Base-by-base conservation (phyloP, 1,140 invertebrate genomes). In the Daktulosphaira vitifoliae region DNA sequence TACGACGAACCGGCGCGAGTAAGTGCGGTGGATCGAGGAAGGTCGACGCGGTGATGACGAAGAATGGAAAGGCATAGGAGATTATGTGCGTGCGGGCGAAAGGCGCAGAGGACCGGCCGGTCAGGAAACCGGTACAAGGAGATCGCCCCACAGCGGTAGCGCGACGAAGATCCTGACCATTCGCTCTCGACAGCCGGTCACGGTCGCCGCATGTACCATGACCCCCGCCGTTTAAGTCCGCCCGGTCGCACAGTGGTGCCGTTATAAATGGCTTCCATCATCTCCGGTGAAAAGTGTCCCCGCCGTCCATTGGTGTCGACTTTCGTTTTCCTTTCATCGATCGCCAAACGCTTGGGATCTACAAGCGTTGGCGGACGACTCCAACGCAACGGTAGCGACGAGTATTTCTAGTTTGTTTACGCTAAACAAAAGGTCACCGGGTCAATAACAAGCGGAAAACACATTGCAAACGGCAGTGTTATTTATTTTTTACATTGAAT, bases 121-220 rank as follows among this genome's bases (percentile, higher is more conserved):
- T 6, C 29, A 22, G 7, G 44, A 62, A 62, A 62, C 56, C 56
- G 42, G 56, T 48, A 62, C 56, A 62, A 62, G 56, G 56, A 62
- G 56, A 62, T 62, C 56, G 8, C 46, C 25, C 56, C 13, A 33
- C 16, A n/a, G n/a, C n/a, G 16, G 26, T 16, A 5, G 18, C 16
- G 3, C 25, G 1, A 8, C 23, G 42, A 15, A n/a, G 56, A 62
- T 62, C 56, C 26, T 62, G 42, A 62, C 56, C 56, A 48, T 25
- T 62, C 56, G 46, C 56, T 62, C 56, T 20, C 42, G 26, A 62
- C 9, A 46, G 56, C 56, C 42, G 56, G 56, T 62, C 56, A 62
- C 42, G 56, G 56, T 25, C 56, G 53, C 18, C 16, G 20, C 37
- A 37, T 42, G 20, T 18, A 38, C 51, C 53, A n/a, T 42, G 53